Conservation (phyloP, 2,113 vertebrate species). For the Nothoprocta pentlandii region DNA sequence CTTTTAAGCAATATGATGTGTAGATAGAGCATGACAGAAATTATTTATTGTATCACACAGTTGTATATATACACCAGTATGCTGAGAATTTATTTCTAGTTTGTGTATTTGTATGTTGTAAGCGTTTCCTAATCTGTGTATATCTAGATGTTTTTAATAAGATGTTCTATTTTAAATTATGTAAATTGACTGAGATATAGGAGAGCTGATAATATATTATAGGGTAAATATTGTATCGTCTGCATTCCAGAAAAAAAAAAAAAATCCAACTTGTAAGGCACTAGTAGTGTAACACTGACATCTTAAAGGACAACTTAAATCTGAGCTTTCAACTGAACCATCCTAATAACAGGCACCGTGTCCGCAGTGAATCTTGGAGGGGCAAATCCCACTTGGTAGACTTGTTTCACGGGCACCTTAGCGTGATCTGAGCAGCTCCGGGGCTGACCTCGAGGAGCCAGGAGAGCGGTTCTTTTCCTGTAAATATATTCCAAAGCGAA, state of each 20-base stretch:
- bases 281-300: slow-evolving; percentile 89
- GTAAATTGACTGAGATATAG: slow-evolving; percentile 98
- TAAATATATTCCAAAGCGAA: slow-evolving; percentile 63
- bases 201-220: slow-evolving; percentile 98
- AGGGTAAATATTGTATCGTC: slow-evolving; percentile 94
- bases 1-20: slow-evolving; percentile 99
- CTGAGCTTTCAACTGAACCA: slow-evolving; percentile 86
- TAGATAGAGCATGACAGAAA: slow-evolving; percentile 99
- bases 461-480: slow-evolving; percentile 45
- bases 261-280: slow-evolving; percentile 88
- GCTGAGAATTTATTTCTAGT: slow-evolving; percentile 98
- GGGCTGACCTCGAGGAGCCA: slow-evolving; percentile 77
- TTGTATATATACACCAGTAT: slow-evolving; percentile 98
- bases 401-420: slow-evolving; percentile 77
- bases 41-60: slow-evolving; percentile 95
- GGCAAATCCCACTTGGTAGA: slow-evolving; percentile 73
- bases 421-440: slow-evolving; percentile 71
- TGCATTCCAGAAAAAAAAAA: slow-evolving; percentile 90
- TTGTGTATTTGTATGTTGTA: slow-evolving; percentile 99
- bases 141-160: slow-evolving; percentile 99
- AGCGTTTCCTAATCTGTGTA: slow-evolving; percentile 99
- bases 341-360: slow-evolving; percentile 66
- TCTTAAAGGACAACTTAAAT: slow-evolving; percentile 93
- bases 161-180: slow-evolving; percentile 99
- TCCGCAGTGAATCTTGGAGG: slow-evolving; percentile 63